Conservation (phyloP, 2,888 invertebrate genomes). For the Ophion obscuratus region DNA sequence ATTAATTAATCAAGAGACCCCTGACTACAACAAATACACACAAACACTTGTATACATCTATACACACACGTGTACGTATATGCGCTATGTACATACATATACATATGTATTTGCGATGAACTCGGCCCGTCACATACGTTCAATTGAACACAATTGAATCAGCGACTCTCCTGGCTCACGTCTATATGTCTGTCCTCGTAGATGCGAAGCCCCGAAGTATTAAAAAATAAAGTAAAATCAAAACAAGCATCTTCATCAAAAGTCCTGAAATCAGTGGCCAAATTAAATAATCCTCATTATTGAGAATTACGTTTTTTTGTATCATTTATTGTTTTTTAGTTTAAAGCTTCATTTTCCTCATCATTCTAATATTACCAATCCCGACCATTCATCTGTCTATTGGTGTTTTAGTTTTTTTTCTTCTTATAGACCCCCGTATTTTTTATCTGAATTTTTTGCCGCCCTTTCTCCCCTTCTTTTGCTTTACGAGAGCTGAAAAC, state of each 20-base stretch:
- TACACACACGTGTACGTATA: not conserved
- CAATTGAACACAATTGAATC: constrained; percentile 58
- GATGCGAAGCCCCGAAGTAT: not conserved
- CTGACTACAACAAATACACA: constrained; percentile 38
- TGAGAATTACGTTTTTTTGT: too few species aligned
- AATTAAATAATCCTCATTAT: not conserved
- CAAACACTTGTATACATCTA: not conserved
- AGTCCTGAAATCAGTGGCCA: not conserved
- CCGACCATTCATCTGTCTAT: not conserved
- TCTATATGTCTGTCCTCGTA: not conserved
- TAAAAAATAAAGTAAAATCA: not conserved
- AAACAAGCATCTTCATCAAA: not conserved
- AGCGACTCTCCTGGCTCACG: constrained; percentile 17
- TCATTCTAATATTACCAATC: too few species aligned
- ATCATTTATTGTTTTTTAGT: too few species aligned
- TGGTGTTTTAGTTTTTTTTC: not conserved
- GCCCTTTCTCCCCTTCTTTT: not conserved
- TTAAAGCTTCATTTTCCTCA: too few species aligned
- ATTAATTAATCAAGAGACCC: constrained; percentile 61
- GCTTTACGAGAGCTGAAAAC: constrained; percentile 9
- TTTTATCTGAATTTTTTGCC: not conserved
- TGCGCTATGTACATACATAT: constrained; percentile 7
- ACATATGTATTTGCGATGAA: constrained; percentile 38
- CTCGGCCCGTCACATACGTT: constrained; percentile 37
- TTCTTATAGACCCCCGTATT: not conserved